Evolutionary conservation across 2,797 vertebrate genomes (phyloP).

Genomic region (Pogoniulus pusillus): DNA sequence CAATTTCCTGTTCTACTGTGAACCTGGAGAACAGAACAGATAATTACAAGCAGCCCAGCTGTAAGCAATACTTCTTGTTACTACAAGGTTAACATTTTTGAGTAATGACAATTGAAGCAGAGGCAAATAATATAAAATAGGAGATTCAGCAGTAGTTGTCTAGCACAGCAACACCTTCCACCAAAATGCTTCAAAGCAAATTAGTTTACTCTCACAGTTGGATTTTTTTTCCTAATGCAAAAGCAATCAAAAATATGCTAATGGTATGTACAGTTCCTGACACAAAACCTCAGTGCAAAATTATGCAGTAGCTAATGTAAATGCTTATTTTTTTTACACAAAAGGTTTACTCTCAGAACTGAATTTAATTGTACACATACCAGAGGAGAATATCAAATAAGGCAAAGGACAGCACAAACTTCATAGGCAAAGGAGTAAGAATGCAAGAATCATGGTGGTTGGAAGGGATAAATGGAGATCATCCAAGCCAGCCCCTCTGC

Average conservation of each 20-base stretch:
- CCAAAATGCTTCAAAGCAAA: neutral
- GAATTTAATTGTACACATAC: slow-evolving; percentile 5
- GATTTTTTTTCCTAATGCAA: neutral
- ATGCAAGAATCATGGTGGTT: neutral
- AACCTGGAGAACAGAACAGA: slow-evolving; percentile 79
- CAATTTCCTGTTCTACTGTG: slow-evolving; percentile 92
- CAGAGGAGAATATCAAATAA: neutral
- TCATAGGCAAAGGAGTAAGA: neutral
- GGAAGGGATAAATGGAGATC: too few relatives aligned
- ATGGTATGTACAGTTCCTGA: neutral
- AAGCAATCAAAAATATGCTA: slow-evolving; percentile 33
- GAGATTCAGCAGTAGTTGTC: neutral
- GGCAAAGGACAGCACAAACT: neutral
- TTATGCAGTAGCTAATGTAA: neutral
- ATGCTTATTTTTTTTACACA: neutral
- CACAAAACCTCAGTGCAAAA: slow-evolving; percentile 10
- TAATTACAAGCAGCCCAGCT: neutral
- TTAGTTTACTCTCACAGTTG: neutral
- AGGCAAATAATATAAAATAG: neutral
- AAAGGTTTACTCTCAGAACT: slow-evolving; percentile 6
- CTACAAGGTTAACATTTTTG: neutral
- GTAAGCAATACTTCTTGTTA: neutral
- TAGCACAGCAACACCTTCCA: neutral
- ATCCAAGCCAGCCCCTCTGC: too few relatives aligned
- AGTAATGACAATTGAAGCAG: neutral